Base-by-base conservation (phyloP, 2,888 invertebrate genomes). In the Cantharis flavilabris region DNA sequence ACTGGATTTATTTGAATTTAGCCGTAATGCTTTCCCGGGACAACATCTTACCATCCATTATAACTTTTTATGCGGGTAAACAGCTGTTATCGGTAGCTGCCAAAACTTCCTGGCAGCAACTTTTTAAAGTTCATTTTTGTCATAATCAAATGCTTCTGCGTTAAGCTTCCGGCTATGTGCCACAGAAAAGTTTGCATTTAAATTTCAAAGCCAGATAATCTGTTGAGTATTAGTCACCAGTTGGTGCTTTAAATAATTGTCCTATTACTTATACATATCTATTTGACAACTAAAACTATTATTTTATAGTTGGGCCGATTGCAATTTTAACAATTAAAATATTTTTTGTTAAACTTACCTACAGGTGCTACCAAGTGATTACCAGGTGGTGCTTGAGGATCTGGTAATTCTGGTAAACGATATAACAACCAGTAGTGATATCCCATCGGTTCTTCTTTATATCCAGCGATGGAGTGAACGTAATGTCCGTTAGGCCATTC, bases 401-500 rank as follows among this genome's bases (percentile, higher is more conserved):
- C 95, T 0, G 97, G 96, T 75, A 93, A 90, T 86, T 94, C 93
- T 0, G 94, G 94, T 84, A 97, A 90, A 83, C 95, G 93, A 89
- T 96, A 97, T 82, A 97, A 90, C 82, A 97, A 89, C 97, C 97
- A 97, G 89, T 96, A 97, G 86, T 96, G 95, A 88, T 96, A 97
- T 70, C 95, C 94, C 92, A 94, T 93, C 0, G 94, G 94, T 84
- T 95, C 94, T 85, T 95, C 95, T 86, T 93, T 93, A 85, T 93
- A 93, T 0, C 94, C 94, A 0, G 93, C 95, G 81, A 97, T 90
- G 0, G 96, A 96, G 88, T 97, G 96, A 23, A 97, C 95, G 87
- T 97, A 97, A 87, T 97, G 96, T 0, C 97, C 97, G 86, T 96
- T 97, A 1, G 97, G 96, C 97, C 97, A 97, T 86, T 96, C 95